Base-by-base conservation (phyloP, 2,113 vertebrate genomes). In the Plestiodon gilberti region DNA sequence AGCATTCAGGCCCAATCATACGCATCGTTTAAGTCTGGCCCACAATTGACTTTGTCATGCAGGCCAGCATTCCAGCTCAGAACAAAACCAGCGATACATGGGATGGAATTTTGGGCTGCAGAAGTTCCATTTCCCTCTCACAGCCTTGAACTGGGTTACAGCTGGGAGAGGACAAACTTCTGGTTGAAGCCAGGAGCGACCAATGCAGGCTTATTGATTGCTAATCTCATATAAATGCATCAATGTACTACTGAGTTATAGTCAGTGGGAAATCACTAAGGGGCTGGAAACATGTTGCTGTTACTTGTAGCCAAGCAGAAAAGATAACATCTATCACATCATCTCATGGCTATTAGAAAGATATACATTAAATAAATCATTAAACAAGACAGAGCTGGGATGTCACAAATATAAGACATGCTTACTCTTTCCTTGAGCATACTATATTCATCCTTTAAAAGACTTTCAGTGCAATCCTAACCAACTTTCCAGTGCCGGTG, bases 321-420 rank as follows among this genome's bases (percentile, higher is more conserved):
- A 77, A 64, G 87, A 83, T 33, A 81, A 74, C 1, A 28, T 78
- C 67, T 83, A 62, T 87, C 90, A 88, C 22, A 1, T 84, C 65
- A 70, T 88, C 33, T 64, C 17, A 64, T 64, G 70, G 57, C 10
- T 90, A 40, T 18, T 9, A 57, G 30, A 78, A n/a, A 57, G 17
- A 7, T 67, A 67, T 10, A 69, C 57, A 78, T 61, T 23, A 61
- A 22, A n/a, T 33, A 2, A 4, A 5, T 3, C 79, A 55, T 69
- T 81, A 52, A 69, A 69, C 30, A 64, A 38, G 62, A 43, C 28
- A 28, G 38, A 64, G 23, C 40, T 52, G 13, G 57, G 17, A 6
- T 67, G 65, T 13, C 67, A 69, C n/a, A 69, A 17, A 33, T 33
- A 69, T 33, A 69, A 55, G 6, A 55, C 13, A 55, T n/a, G n/a